Conservation (phyloP, 64 coral and sea anemone species). For the Catalaphyllia jardinei region DNA sequence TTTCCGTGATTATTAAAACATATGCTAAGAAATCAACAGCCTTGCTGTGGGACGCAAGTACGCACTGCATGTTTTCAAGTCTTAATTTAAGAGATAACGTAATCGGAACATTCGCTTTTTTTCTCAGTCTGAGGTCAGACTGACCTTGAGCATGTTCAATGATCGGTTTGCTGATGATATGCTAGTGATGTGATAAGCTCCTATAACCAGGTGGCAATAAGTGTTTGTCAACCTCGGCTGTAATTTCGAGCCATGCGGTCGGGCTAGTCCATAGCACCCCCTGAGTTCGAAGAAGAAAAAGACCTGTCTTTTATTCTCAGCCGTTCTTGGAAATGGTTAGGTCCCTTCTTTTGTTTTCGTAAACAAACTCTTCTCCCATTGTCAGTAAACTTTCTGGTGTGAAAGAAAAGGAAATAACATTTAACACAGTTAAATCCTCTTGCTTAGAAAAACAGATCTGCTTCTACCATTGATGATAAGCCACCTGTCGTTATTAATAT, state of each 20-base stretch:
- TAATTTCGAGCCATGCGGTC: conserved; percentile 37
- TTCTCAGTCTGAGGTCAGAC: not conserved
- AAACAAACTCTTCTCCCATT: conserved; percentile 23
- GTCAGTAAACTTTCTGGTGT: conserved; percentile 38
- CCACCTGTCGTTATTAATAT: too few relatives aligned
- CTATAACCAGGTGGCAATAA: not conserved
- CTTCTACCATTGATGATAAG: not conserved
- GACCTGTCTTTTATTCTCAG: conserved; percentile 6
- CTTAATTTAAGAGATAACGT: not conserved
- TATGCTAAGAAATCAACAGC: not conserved
- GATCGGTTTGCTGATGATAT: not conserved
- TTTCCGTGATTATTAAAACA: conserved; percentile 1
- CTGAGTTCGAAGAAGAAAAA: conserved; percentile 12
- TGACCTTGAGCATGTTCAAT: not conserved
- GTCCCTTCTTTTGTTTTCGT: conserved; percentile 24
- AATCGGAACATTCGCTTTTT: not conserved
- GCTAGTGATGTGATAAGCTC: not conserved
- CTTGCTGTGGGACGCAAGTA: too few relatives aligned
- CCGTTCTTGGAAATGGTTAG: conserved; percentile 9
- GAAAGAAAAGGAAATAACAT: conserved; percentile 39
- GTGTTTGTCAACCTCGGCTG: not conserved
- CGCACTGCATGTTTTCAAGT: not conserved
- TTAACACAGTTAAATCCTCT: conserved; percentile 41
- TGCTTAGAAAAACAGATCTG: conserved; percentile 17
- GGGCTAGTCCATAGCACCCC: not conserved